These are phyloP conservation scores for Pyxicephalus adspersus DNA, from an alignment of 2,113 vertebrate genomes.

Conservation along the genomic window DNA sequence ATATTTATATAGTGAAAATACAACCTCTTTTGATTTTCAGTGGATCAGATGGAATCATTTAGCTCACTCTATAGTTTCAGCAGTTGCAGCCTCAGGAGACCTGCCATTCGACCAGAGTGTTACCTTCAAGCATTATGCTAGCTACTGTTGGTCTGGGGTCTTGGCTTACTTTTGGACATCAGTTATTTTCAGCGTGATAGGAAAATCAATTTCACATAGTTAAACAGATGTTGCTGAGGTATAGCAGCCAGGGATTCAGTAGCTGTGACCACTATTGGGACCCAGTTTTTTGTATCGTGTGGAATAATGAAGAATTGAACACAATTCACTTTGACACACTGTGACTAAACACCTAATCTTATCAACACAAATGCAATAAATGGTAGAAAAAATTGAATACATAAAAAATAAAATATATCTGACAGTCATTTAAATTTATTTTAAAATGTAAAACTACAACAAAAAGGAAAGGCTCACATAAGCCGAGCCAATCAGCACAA, in stretches of 20 bases:
- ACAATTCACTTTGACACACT: no score
- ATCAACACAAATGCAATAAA: no score
- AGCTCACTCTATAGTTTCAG: slow-evolving; percentile 61
- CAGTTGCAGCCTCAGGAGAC: slow-evolving; percentile 59
- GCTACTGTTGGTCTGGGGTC: slow-evolving; percentile 62
- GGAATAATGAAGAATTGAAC: no score
- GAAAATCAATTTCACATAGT: slow-evolving; percentile 9
- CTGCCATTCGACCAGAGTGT: slow-evolving; percentile 58
- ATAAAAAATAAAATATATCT: no score
- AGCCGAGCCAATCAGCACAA: no score
- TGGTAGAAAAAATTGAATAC: no score
- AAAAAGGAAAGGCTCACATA: no score
- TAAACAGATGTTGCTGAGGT: slow-evolving; percentile 17
- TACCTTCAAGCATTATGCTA: slow-evolving; percentile 65
- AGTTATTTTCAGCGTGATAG: slow-evolving; percentile 41
- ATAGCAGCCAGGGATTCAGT: slow-evolving; percentile 7
- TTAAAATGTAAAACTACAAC: no score
- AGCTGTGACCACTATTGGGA: neutral
- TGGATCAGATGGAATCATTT: slow-evolving; percentile 72
- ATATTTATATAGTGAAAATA: slow-evolving; percentile 72
- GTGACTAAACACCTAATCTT: no score
- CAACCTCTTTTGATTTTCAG: slow-evolving; percentile 64
- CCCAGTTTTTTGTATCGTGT: no score
- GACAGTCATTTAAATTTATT: no score
- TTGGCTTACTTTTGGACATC: slow-evolving; percentile 47